Conservation (phyloP, 2,797 vertebrate species). For the Kryptolebias ocellatus region DNA sequence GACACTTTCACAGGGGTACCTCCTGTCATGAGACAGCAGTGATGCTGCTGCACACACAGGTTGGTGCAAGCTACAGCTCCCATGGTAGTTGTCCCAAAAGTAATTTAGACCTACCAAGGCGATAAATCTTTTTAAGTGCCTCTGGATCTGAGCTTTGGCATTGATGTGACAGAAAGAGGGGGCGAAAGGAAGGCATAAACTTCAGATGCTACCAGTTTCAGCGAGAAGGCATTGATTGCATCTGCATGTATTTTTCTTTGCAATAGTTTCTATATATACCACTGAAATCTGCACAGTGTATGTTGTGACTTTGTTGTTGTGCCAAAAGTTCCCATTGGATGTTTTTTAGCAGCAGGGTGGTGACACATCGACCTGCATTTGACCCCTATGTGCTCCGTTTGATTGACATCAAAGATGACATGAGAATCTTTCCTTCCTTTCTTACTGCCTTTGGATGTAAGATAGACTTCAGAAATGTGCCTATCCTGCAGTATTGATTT, state of each 20-base stretch:
- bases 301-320: background rate
- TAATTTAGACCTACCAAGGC: constrained; percentile 37
- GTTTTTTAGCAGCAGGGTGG: too few relatives aligned
- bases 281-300: background rate
- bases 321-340: too few relatives aligned
- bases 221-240: background rate
- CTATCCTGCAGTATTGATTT: too few relatives aligned
- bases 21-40: constrained; percentile 60
- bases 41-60: constrained; percentile 52
- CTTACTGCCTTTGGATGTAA: too few relatives aligned
- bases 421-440: too few relatives aligned
- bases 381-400: too few relatives aligned
- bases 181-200: constrained; percentile 8
- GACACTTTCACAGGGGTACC: constrained; percentile 70
- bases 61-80: constrained; percentile 50
- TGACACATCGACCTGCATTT: too few relatives aligned
- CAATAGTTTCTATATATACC: background rate
- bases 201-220: background rate
- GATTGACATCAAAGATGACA: too few relatives aligned
- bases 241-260: background rate
- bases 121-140: constrained; percentile 28
- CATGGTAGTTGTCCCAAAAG: constrained; percentile 36
- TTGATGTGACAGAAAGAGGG: constrained; percentile 18
- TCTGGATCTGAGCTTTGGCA: constrained; percentile 28
- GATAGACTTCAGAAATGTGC: too few relatives aligned